Evolutionary conservation across 2,888 invertebrate species (phyloP).

Genomic region (Oscheius myriophilus): DNA sequence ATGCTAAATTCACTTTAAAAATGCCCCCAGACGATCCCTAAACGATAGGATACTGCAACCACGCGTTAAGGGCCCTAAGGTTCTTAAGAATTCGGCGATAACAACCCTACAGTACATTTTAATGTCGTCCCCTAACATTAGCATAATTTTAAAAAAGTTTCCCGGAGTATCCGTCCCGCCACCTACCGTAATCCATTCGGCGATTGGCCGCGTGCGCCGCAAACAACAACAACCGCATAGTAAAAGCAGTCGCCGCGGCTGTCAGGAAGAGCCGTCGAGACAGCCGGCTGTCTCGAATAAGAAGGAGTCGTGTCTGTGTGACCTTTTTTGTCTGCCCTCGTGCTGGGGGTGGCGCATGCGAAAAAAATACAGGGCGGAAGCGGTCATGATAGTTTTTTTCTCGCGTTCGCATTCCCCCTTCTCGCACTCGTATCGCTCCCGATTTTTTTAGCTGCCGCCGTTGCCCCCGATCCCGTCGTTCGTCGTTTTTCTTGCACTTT

Average conservation of each 20-base stretch:
- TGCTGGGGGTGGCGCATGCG: conserved; percentile 7
- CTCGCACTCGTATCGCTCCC: background rate
- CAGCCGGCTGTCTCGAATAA: background rate
- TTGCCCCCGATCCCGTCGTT: too few species aligned
- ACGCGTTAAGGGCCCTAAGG: too few species aligned
- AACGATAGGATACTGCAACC: too few species aligned
- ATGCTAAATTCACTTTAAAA: too few species aligned
- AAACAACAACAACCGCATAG: conserved; percentile 4
- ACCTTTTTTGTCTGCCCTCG: background rate
- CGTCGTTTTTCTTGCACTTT: conserved; percentile 19
- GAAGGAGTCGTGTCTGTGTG: background rate
- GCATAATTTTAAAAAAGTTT: too few species aligned
- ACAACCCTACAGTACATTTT: too few species aligned
- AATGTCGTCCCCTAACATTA: too few species aligned
- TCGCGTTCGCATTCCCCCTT: background rate
- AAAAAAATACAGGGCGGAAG: conserved; percentile 16
- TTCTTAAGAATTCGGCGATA: too few species aligned
- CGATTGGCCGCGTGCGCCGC: conserved; percentile 8
- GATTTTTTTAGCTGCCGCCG: conserved; percentile 11
- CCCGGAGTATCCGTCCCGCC: background rate
- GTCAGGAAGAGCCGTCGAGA: background rate
- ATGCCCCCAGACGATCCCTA: too few species aligned
- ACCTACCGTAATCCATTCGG: conserved; percentile 26
- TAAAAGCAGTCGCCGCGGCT: background rate
- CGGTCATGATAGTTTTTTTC: conserved; percentile 15